These are phyloP conservation scores for Leguminivora glycinivorella DNA, from an alignment of 1,140 invertebrate species.

Conservation along the genomic window DNA sequence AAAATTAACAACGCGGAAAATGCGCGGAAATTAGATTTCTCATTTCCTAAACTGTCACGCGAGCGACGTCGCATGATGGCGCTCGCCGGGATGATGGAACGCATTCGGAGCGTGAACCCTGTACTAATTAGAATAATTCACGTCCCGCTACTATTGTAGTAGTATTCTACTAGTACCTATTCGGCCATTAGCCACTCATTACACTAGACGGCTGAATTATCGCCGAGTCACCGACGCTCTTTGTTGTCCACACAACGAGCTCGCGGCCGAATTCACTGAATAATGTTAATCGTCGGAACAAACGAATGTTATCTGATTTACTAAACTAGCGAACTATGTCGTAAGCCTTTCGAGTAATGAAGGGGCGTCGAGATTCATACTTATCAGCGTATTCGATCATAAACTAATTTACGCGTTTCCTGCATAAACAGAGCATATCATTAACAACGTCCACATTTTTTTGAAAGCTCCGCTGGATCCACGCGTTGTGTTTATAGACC, in stretches of 20 bases:
- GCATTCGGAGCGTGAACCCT: constrained; percentile 37
- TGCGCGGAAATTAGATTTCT: constrained; percentile 31
- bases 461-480: not conserved
- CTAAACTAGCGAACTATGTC: constrained; percentile 35
- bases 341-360: constrained; percentile 28
- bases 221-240: constrained; percentile 34
- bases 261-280: constrained; percentile 33
- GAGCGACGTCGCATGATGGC: constrained; percentile 17
- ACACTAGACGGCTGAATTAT: constrained; percentile 37
- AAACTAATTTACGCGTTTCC: constrained; percentile 24
- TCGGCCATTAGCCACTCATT: constrained; percentile 34
- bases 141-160: constrained; percentile 39
- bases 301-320: constrained; percentile 49
- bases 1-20: constrained; percentile 13
- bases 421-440: constrained; percentile 11
- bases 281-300: constrained; percentile 44
- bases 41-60: constrained; percentile 40
- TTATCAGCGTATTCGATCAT: constrained; percentile 5
- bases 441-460: not conserved
- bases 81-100: constrained; percentile 8
- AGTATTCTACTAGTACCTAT: constrained; percentile 1
- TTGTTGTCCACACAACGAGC: constrained; percentile 17
- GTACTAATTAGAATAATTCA: constrained; percentile 54
- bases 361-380: constrained; percentile 22
- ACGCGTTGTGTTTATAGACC: not conserved